These are phyloP conservation scores for Albula goreensis DNA, from an alignment of 2,113 vertebrate species.

Conservation along the genomic window DNA sequence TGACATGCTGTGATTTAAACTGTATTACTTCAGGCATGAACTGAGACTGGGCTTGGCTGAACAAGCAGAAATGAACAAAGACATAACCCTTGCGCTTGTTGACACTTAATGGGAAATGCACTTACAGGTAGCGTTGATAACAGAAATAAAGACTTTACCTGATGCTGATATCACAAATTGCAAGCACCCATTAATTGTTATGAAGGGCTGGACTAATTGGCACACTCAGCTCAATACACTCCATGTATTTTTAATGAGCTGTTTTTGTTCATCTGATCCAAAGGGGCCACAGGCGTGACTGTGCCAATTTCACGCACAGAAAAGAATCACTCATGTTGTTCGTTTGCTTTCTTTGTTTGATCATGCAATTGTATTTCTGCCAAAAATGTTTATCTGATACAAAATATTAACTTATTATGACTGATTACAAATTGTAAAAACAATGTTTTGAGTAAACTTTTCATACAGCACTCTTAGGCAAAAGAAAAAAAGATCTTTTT, in stretches of 20 bases:
- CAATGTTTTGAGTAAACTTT: background rate
- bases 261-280: conserved; percentile 43
- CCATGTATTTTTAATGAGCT: conserved; percentile 57
- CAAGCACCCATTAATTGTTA: conserved; percentile 41
- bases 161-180: conserved; percentile 27
- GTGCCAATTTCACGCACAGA: conserved; percentile 12
- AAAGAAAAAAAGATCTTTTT: conserved; percentile 1
- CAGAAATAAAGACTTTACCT: conserved; percentile 43
- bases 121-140: conserved; percentile 16
- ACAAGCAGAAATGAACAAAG: background rate
- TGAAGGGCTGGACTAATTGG: conserved; percentile 51
- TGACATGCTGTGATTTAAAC: background rate
- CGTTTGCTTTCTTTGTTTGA: background rate
- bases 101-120: background rate
- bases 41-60: background rate
- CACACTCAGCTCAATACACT: conserved; percentile 46
- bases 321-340: conserved; percentile 1
- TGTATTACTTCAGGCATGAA: background rate
- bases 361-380: conserved; percentile 4
- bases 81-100: background rate
- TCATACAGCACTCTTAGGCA: background rate
- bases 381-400: conserved; percentile 7
- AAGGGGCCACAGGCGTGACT: conserved; percentile 36
- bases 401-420: background rate
- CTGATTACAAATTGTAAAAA: background rate